Evolutionary conservation across 2,797 vertebrate species (phyloP).

Genomic region (Pogonophryne albipinna): DNA sequence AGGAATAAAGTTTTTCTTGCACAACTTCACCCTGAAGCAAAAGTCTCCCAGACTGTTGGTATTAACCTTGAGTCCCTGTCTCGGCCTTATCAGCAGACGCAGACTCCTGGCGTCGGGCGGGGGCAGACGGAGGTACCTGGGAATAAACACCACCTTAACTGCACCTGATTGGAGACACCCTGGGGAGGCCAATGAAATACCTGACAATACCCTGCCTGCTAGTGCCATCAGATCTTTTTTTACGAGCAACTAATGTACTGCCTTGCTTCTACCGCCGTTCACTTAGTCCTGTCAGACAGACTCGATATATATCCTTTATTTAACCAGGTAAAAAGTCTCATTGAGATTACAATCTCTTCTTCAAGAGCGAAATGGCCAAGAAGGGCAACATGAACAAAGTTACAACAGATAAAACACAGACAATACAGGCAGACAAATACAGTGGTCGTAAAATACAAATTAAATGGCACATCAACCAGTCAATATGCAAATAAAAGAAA

Average conservation of each 20-base stretch:
- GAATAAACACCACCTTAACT: conserved; percentile 72
- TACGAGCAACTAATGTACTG: conserved; percentile 69
- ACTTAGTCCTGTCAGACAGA: conserved; percentile 28
- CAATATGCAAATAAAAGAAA: no score
- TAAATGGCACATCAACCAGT: no score
- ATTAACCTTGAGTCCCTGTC: conserved; percentile 67
- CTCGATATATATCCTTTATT: background rate
- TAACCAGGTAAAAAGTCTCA: no score
- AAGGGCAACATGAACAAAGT: no score
- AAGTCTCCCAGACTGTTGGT: conserved; percentile 56
- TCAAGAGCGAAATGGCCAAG: no score
- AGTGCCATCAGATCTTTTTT: conserved; percentile 64
- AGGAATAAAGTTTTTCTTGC: conserved; percentile 42
- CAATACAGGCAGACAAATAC: no score
- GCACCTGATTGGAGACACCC: conserved; percentile 56
- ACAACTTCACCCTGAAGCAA: conserved; percentile 58
- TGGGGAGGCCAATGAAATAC: conserved; percentile 52
- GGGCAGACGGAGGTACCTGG: conserved; percentile 57
- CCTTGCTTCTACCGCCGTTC: conserved; percentile 29
- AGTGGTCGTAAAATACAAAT: no score
- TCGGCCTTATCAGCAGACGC: conserved; percentile 68
- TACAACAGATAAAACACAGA: no score
- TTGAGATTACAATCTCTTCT: no score
- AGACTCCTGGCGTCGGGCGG: conserved; percentile 67
- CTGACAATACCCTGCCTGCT: conserved; percentile 46